These are phyloP conservation scores for Antheraea pernyi DNA, from an alignment of 1,140 invertebrate species.

Conservation along the genomic window DNA sequence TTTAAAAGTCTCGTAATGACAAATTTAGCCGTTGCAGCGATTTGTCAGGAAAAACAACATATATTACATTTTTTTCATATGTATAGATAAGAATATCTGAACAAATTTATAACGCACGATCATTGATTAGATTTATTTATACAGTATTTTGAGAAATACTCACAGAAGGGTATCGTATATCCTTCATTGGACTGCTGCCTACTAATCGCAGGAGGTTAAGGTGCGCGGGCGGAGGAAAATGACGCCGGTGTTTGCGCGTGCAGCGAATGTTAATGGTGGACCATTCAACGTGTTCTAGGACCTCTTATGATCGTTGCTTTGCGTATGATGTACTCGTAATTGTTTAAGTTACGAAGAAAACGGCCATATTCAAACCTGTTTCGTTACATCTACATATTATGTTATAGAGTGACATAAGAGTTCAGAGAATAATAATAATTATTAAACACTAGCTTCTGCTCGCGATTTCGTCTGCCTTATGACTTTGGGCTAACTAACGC, in stretches of 20 bases:
- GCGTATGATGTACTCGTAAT: slow-evolving; percentile 9
- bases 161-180: background rate
- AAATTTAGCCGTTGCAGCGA: too few species aligned
- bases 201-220: slow-evolving; percentile 13
- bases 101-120: background rate
- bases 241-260: slow-evolving; percentile 24
- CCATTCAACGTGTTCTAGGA: slow-evolving; percentile 13
- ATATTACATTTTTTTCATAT: too few species aligned
- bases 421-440: too few species aligned
- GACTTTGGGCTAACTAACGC: too few species aligned
- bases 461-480: too few species aligned
- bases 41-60: too few species aligned
- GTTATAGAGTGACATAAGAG: background rate
- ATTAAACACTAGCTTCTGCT: too few species aligned
- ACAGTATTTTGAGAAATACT: background rate
- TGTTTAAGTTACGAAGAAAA: slow-evolving; percentile 2
- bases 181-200: background rate
- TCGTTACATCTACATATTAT: background rate
- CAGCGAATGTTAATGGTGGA: slow-evolving; percentile 25
- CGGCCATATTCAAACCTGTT: background rate
- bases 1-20: too few species aligned
- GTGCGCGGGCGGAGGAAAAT: slow-evolving; percentile 13
- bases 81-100: background rate
- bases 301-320: slow-evolving; percentile 8
- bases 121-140: background rate